phyloP scores from a whole-genome alignment of 1,140 invertebrate species.

The Monomorium pharaonis region DNA sequence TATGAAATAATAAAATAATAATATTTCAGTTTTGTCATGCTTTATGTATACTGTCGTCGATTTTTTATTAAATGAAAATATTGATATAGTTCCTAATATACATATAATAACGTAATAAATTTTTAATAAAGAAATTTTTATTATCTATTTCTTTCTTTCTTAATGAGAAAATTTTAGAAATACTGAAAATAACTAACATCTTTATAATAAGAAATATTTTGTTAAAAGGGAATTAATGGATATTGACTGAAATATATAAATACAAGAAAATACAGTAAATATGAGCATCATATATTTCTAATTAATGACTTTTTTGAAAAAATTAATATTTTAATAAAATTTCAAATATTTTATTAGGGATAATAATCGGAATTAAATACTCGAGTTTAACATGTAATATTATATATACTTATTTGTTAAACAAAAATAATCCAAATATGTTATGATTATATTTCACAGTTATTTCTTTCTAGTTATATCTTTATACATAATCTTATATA shows the following conservation, averaged over 20 bases:
- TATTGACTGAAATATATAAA: background rate
- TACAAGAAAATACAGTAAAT: background rate
- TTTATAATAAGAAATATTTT: background rate
- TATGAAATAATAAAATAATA: background rate
- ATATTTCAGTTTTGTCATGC: background rate
- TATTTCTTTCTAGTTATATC: background rate
- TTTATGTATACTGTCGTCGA: background rate
- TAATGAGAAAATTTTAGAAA: background rate
- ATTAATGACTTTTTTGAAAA: background rate
- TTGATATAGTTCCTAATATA: background rate
- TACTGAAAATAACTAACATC: background rate
- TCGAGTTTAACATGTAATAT: background rate
- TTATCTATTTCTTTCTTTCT: background rate
- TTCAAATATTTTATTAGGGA: background rate
- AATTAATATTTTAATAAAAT: background rate
- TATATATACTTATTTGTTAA: background rate
- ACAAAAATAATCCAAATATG: background rate
- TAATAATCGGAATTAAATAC: conserved; percentile 7
- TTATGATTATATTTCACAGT: background rate
- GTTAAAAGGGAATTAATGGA: background rate
- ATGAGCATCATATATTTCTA: background rate
- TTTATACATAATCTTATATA: background rate
- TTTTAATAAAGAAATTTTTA: background rate
- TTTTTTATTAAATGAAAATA: background rate
- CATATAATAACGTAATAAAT: background rate